phyloP scores from a whole-genome alignment of 2,113 vertebrate genomes.

The Triplophysa rosa region DNA sequence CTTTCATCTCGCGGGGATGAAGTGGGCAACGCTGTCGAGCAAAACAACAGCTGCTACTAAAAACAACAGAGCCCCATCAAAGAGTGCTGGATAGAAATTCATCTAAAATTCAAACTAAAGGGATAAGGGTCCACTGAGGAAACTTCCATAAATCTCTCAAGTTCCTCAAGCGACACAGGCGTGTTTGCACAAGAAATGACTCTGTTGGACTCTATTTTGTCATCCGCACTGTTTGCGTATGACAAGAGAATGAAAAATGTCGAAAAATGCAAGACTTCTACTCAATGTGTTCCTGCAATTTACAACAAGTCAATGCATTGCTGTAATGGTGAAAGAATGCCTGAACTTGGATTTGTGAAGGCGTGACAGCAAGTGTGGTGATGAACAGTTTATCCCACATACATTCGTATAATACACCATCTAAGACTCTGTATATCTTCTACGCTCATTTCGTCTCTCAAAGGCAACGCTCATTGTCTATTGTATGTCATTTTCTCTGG shows the following conservation, averaged over 20 bases:
- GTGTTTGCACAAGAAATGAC: conserved; percentile 24
- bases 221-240: not conserved
- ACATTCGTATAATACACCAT: not conserved
- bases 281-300: not conserved
- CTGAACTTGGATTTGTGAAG: not conserved
- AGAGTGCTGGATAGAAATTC: conserved; percentile 50
- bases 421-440: conserved; percentile 13
- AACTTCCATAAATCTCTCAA: conserved; percentile 12
- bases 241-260: not conserved
- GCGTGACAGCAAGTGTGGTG: conserved; percentile 10
- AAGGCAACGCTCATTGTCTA: conserved; percentile 19
- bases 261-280: not conserved
- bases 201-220: conserved; percentile 19
- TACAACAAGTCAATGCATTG: conserved; percentile 3
- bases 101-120: conserved; percentile 48
- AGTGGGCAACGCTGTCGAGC: conserved; percentile 42
- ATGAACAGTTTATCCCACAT: conserved; percentile 11
- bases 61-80: conserved; percentile 53
- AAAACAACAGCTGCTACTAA: conserved; percentile 58
- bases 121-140: conserved; percentile 13
- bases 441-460: conserved; percentile 3
- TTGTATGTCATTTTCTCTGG: conserved; percentile 18
- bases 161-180: conserved; percentile 19
- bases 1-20: conserved; percentile 72
- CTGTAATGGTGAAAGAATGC: not conserved